Percentiles rank a stretch among this genome's conserved stretches.
phyloP scores from a whole-genome alignment of 2,888 invertebrate genomes.

The Sarcophaga caerulescens region DNA sequence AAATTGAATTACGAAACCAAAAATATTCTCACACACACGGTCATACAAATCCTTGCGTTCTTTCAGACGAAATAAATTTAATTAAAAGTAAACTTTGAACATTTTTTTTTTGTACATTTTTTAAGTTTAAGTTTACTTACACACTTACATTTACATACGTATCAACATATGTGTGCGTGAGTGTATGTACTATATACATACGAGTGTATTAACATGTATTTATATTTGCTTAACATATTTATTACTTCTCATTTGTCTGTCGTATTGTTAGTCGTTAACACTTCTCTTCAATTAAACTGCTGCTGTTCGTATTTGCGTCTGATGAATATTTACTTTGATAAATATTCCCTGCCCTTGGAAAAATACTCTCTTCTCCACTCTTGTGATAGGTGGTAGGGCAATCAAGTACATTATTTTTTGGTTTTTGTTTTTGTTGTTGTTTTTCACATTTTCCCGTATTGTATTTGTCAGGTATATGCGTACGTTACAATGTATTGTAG shows the following conservation, averaged over 20 bases:
- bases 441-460: background rate
- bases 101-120: slow-evolving; percentile 9
- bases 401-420: background rate
- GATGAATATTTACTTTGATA: slow-evolving; percentile 11
- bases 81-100: slow-evolving; percentile 51
- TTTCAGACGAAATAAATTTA: slow-evolving; percentile 39
- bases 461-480: background rate
- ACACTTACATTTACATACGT: background rate
- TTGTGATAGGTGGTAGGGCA: too few species aligned
- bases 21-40: background rate
- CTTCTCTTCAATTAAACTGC: slow-evolving; percentile 14
- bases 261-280: background rate
- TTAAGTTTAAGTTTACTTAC: slow-evolving; percentile 13
- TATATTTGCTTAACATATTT: slow-evolving; percentile 22
- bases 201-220: background rate
- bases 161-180: background rate
- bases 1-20: slow-evolving; percentile 55
- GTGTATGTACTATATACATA: too few species aligned
- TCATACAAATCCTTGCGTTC: background rate
- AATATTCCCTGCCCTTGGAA: background rate
- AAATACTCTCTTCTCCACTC: background rate
- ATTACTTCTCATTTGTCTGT: background rate
- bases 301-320: slow-evolving; percentile 7
- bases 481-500: slow-evolving; percentile 34
- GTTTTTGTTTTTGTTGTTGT: background rate